phyloP scores from a whole-genome alignment of 2,888 invertebrate species.

The Chloroclystis v-ata region DNA sequence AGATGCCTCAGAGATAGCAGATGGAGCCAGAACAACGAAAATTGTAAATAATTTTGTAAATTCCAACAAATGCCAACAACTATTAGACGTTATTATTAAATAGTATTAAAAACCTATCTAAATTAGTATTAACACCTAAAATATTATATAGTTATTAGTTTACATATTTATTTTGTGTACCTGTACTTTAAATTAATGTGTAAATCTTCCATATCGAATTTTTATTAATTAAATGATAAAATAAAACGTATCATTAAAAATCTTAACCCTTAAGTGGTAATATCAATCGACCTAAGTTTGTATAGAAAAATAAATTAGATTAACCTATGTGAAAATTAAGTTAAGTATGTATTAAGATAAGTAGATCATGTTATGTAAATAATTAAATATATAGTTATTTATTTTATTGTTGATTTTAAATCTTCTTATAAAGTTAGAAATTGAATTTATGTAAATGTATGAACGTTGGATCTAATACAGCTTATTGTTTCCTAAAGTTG shows the following conservation, averaged over 20 bases:
- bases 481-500: slow-evolving; percentile 37
- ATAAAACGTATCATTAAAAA: too few relatives aligned
- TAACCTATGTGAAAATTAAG: too few relatives aligned
- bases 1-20: slow-evolving; percentile 71
- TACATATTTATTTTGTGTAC: too few relatives aligned
- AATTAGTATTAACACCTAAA: too few relatives aligned
- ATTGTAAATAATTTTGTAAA: slow-evolving; percentile 49
- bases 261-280: too few relatives aligned
- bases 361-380: too few relatives aligned
- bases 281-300: too few relatives aligned
- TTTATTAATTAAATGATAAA: slow-evolving; percentile 22
- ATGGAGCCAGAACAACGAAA: slow-evolving; percentile 30
- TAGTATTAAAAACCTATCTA: not conserved
- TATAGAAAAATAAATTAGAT: too few relatives aligned
- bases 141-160: too few relatives aligned
- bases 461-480: slow-evolving; percentile 44
- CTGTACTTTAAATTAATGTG: not conserved
- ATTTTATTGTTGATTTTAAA: slow-evolving; percentile 16
- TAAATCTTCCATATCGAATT: slow-evolving; percentile 22
- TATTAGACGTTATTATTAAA: slow-evolving; percentile 16
- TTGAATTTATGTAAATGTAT: slow-evolving; percentile 35
- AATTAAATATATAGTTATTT: not conserved
- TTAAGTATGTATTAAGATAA: too few relatives aligned
- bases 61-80: slow-evolving; percentile 55
- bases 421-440: slow-evolving; percentile 20